These are phyloP conservation scores for Limnephilus lunatus DNA, from an alignment of 2,888 invertebrate species.

Conservation along the genomic window DNA sequence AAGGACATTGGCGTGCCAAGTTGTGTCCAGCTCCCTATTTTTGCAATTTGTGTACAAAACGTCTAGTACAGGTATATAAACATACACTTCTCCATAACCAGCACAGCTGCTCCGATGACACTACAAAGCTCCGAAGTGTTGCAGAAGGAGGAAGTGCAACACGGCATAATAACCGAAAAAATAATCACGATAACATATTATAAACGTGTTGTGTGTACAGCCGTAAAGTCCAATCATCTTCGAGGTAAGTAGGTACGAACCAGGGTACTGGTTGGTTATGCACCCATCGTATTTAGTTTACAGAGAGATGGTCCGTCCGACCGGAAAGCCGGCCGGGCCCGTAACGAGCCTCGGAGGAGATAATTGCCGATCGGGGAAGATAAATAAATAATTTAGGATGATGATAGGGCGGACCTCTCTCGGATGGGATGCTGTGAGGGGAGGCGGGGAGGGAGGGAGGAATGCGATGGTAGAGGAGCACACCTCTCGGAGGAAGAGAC, in stretches of 20 bases:
- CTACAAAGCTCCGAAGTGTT: too few species aligned
- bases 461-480: slow-evolving; percentile 29
- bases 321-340: slow-evolving; percentile 47
- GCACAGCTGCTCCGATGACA: too few species aligned
- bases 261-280: background rate
- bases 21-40: too few species aligned
- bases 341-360: slow-evolving; percentile 61
- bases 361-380: slow-evolving; percentile 65
- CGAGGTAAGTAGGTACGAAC: slow-evolving; percentile 2
- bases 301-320: background rate
- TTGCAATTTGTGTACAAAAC: too few species aligned
- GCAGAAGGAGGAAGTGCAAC: too few species aligned
- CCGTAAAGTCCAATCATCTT: background rate
- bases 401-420: slow-evolving; percentile 63
- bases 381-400: slow-evolving; percentile 66
- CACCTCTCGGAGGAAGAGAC: background rate
- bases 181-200: too few species aligned
- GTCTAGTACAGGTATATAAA: too few species aligned
- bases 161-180: too few species aligned
- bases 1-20: too few species aligned
- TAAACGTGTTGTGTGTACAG: background rate
- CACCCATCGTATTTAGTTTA: slow-evolving; percentile 23
- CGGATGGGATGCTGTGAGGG: slow-evolving; percentile 41
- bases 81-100: too few species aligned
- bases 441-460: slow-evolving; percentile 21